phyloP scores from a whole-genome alignment of 2,888 invertebrate genomes.

The Ormia ochracea region DNA sequence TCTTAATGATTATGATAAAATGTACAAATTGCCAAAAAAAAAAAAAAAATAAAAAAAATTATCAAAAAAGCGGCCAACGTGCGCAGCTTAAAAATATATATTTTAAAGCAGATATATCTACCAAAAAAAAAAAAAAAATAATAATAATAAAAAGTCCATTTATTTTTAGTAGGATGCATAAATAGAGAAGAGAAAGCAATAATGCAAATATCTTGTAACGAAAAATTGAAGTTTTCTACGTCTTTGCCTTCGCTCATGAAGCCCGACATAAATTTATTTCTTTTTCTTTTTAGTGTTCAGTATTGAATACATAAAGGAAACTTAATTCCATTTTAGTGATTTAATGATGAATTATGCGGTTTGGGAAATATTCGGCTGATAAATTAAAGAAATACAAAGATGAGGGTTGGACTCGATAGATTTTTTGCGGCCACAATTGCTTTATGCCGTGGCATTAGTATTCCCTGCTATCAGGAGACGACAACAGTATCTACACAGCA shows the following conservation, averaged over 20 bases:
- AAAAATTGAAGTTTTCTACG: slow-evolving; percentile 7
- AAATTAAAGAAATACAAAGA: too few relatives aligned
- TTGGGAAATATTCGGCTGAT: too few relatives aligned
- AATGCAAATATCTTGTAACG: slow-evolving; percentile 27
- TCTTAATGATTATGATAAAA: slow-evolving; percentile 62
- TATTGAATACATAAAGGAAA: too few relatives aligned
- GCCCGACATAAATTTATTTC: slow-evolving; percentile 22
- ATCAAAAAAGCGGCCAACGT: background rate
- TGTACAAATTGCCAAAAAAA: slow-evolving; percentile 56
- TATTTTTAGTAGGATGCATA: too few relatives aligned
- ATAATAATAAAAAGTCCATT: background rate
- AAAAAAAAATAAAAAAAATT: slow-evolving; percentile 7
- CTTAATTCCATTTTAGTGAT: too few relatives aligned
- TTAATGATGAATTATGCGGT: too few relatives aligned
- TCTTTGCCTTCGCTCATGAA: background rate
- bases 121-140: background rate
- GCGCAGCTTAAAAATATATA: background rate
- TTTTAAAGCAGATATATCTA: background rate
- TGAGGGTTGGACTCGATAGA: too few relatives aligned
- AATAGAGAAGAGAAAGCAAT: background rate
- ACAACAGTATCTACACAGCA: too few relatives aligned
- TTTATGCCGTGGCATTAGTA: too few relatives aligned
- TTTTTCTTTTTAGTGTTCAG: too few relatives aligned
- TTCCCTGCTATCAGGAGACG: too few relatives aligned
- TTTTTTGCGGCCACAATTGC: too few relatives aligned